Percentiles rank a stretch among this genome's conserved stretches.
phyloP scores from a whole-genome alignment of 2,888 invertebrate species.

The Pollenia griseotomentosa region DNA sequence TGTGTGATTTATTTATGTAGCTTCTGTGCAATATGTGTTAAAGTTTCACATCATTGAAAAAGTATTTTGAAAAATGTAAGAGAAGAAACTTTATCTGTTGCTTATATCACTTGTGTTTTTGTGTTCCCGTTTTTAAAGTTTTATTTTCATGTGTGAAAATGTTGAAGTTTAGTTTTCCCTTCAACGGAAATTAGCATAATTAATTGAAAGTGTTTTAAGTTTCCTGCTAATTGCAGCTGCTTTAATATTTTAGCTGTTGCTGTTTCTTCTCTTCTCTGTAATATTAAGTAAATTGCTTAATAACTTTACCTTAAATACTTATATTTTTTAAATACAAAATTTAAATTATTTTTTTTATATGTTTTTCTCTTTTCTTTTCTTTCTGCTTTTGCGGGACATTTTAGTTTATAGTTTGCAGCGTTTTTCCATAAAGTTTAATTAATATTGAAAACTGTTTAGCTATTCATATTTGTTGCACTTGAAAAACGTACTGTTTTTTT shows the following conservation, averaged over 20 bases:
- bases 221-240: slow-evolving; percentile 48
- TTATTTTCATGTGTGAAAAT: slow-evolving; percentile 27
- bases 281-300: no score
- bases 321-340: neutral
- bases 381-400: neutral
- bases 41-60: slow-evolving; percentile 6
- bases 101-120: neutral
- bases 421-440: neutral
- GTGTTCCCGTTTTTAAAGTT: neutral
- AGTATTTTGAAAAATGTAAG: neutral
- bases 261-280: neutral
- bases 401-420: neutral
- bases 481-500: neutral
- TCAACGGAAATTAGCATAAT: slow-evolving; percentile 70
- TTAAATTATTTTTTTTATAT: neutral
- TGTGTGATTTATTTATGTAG: neutral
- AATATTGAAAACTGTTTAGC: neutral
- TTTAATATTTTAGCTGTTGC: neutral
- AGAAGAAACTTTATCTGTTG: slow-evolving; percentile 22
- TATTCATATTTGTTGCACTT: no score
- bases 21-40: slow-evolving; percentile 9
- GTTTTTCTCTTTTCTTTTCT: neutral
- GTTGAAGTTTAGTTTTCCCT: slow-evolving; percentile 34
- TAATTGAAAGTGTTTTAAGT: slow-evolving; percentile 68
- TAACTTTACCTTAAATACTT: no score